These are phyloP conservation scores for Palaemon carinicauda DNA, from an alignment of 1,140 invertebrate species.

Conservation along the genomic window DNA sequence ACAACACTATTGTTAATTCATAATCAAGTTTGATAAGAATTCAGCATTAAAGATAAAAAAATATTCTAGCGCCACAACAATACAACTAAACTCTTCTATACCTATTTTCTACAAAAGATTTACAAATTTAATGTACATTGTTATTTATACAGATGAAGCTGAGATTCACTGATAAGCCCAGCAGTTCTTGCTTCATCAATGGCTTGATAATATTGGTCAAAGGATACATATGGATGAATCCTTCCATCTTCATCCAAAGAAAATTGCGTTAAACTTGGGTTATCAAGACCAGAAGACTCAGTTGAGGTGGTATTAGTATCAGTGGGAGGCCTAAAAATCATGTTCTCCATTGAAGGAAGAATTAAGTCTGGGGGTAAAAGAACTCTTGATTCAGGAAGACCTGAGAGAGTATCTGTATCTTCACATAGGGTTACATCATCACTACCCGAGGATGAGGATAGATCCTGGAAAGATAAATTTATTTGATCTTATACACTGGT, in stretches of 20 bases:
- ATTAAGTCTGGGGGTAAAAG: background rate
- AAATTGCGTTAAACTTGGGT: conserved; percentile 62
- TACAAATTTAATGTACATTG: background rate
- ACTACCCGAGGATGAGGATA: conserved; percentile 23
- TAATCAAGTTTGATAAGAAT: too few species aligned
- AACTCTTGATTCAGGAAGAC: background rate
- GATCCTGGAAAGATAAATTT: background rate
- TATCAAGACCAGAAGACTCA: conserved; percentile 58
- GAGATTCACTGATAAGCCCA: conserved; percentile 56
- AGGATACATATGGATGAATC: conserved; percentile 86
- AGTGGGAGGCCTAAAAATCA: conserved; percentile 30
- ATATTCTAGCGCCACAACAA: too few species aligned
- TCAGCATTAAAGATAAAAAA: too few species aligned
- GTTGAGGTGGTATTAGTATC: conserved; percentile 60
- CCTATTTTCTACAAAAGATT: too few species aligned
- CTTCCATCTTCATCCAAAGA: conserved; percentile 70
- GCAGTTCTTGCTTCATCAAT: conserved; percentile 69
- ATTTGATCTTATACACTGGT: background rate
- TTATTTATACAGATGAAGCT: conserved; percentile 52
- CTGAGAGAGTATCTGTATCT: conserved; percentile 1
- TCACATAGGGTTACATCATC: conserved; percentile 27
- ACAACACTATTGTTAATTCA: too few species aligned
- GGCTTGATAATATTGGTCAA: conserved; percentile 81
- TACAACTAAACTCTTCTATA: too few species aligned
- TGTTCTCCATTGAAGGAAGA: background rate